These are phyloP conservation scores for Chalcis sispes DNA, from an alignment of 2,888 invertebrate genomes.

Conservation along the genomic window DNA sequence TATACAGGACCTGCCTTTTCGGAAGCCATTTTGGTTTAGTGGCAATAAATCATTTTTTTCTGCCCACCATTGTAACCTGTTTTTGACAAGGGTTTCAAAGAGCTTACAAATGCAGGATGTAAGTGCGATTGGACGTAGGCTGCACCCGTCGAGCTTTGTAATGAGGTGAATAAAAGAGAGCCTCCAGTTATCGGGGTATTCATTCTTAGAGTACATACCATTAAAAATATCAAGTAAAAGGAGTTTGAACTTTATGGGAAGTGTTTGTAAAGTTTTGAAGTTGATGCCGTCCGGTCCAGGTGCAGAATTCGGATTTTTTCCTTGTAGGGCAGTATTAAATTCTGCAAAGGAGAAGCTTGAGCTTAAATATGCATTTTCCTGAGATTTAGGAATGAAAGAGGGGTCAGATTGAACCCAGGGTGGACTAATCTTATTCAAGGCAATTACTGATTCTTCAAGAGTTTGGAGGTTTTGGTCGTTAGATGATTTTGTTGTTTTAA, in stretches of 20 bases:
- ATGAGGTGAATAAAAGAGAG: constrained; percentile 34
- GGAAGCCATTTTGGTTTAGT: constrained; percentile 5
- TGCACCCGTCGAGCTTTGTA: constrained; percentile 15
- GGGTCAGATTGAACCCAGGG: constrained; percentile 5
- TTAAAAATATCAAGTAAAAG: constrained; percentile 21
- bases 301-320: constrained; percentile 11
- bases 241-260: constrained; percentile 16
- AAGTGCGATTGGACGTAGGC: constrained; percentile 29
- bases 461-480: constrained; percentile 1
- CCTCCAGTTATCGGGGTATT: constrained; percentile 13
- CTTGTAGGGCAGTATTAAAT: constrained; percentile 18
- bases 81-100: constrained; percentile 38
- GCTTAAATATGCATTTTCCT: not conserved
- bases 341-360: constrained; percentile 17
- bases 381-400: not conserved
- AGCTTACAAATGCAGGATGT: constrained; percentile 34
- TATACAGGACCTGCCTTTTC: constrained; percentile 6
- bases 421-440: not conserved
- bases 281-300: constrained; percentile 6
- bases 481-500: not conserved
- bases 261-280: not conserved
- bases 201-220: constrained; percentile 4
- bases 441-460: not conserved
- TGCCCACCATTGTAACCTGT: constrained; percentile 25
- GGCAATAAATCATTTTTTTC: not conserved